Percentiles rank a stretch among this genome's conserved stretches.
phyloP scores from a whole-genome alignment of 2,888 invertebrate genomes.

The Drosophila pegasa region DNA sequence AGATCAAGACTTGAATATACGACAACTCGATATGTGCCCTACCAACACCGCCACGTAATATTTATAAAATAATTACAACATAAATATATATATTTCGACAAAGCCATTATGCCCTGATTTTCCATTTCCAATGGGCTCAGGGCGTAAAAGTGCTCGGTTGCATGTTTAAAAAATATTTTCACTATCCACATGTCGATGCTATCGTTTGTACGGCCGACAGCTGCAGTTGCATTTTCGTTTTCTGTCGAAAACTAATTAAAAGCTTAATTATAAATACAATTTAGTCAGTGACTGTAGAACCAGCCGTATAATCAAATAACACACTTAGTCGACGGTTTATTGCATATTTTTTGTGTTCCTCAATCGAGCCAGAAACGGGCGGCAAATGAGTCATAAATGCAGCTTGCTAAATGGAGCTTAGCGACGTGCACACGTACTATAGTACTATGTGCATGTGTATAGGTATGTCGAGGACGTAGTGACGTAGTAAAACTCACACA shows the following conservation, averaged over 20 bases:
- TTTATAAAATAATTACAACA: no score
- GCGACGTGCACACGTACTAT: background rate
- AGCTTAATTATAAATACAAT: background rate
- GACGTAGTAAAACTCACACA: constrained; percentile 54
- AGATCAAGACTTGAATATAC: no score
- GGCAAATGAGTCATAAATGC: constrained; percentile 31
- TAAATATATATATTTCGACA: no score
- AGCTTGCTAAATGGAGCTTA: constrained; percentile 13
- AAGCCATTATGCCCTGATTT: no score
- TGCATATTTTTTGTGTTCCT: background rate
- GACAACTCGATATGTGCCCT: no score
- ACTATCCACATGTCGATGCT: constrained; percentile 18
- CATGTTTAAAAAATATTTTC: constrained; percentile 20
- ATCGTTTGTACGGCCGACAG: background rate
- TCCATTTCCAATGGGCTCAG: no score
- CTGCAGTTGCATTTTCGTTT: background rate
- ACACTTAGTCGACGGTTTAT: background rate
- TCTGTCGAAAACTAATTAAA: constrained; percentile 1
- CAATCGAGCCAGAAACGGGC: background rate
- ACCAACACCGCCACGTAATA: no score
- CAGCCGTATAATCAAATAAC: background rate
- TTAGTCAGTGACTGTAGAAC: background rate
- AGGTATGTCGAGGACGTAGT: constrained; percentile 64
- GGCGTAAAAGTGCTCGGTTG: no score
- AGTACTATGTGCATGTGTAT: constrained; percentile 14